A percentile compares a stretch with the other conserved stretches of the same genome.
These are phyloP conservation scores for Pollachius pollachius DNA, from an alignment of 2,113 vertebrate genomes.

Conservation along the genomic window DNA sequence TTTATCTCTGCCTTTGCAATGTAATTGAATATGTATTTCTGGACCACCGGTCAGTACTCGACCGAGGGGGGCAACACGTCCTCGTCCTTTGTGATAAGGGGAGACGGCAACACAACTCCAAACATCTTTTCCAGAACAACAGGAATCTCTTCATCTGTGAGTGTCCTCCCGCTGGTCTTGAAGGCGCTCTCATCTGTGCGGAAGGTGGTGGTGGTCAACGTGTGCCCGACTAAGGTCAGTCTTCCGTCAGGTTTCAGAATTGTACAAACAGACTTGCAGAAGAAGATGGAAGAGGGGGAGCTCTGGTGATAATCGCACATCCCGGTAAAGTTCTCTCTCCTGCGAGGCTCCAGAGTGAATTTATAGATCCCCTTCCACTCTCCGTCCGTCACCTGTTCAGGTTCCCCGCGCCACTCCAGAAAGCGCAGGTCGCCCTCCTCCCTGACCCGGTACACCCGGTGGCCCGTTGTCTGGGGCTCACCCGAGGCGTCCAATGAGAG, in stretches of 20 bases:
- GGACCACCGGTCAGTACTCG: constrained; percentile 46
- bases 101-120: constrained; percentile 59
- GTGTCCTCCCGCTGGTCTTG: constrained; percentile 52
- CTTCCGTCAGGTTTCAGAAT: constrained; percentile 55
- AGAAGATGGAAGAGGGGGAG: constrained; percentile 66
- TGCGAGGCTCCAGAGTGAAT: constrained; percentile 66
- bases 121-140: constrained; percentile 62
- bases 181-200: constrained; percentile 15
- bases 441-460: constrained; percentile 63
- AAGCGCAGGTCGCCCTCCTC: constrained; percentile 21
- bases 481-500: constrained; percentile 61
- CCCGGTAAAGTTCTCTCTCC: constrained; percentile 60
- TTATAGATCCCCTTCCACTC: constrained; percentile 65
- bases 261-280: constrained; percentile 74
- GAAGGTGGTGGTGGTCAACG: constrained; percentile 50
- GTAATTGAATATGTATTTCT: not conserved
- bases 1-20: constrained; percentile 34
- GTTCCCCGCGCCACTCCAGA: constrained; percentile 56
- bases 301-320: constrained; percentile 78
- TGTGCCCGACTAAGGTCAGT: constrained; percentile 68
- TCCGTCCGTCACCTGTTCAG: constrained; percentile 14
- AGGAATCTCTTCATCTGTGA: constrained; percentile 67
- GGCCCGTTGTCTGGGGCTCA: constrained; percentile 59
- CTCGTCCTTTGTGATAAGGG: constrained; percentile 67
- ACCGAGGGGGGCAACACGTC: constrained; percentile 42